These are phyloP conservation scores for Megaustenia siamemsis DNA, from an alignment of 2,888 invertebrate species.

Conservation along the genomic window DNA sequence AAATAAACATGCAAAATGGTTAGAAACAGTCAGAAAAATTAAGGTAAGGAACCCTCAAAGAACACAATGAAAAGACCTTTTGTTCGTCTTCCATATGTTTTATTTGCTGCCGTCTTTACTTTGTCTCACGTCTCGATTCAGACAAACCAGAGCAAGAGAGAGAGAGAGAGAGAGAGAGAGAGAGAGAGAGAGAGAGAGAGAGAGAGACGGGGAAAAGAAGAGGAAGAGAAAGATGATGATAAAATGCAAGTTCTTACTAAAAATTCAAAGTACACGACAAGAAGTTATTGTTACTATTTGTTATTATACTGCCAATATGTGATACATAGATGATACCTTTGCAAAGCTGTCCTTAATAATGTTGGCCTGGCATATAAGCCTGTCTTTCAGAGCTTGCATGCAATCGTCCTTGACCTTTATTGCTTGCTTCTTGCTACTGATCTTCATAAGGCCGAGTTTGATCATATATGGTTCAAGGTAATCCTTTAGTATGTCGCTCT, in stretches of 20 bases:
- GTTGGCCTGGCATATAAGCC: slow-evolving; percentile 26
- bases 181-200: slow-evolving; percentile 14
- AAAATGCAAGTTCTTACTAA: neutral
- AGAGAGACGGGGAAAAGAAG: neutral
- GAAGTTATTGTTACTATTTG: too few relatives aligned
- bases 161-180: slow-evolving; percentile 26
- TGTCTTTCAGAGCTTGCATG: slow-evolving; percentile 38
- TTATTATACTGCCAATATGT: too few relatives aligned
- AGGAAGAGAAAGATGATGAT: slow-evolving; percentile 3
- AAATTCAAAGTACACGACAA: too few relatives aligned
- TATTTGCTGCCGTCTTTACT: too few relatives aligned
- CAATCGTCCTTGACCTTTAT: slow-evolving; percentile 37
- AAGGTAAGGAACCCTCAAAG: too few relatives aligned
- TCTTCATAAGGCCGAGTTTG: slow-evolving; percentile 36
- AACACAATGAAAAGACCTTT: too few relatives aligned
- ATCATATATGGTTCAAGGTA: slow-evolving; percentile 39
- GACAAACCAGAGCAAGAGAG: too few relatives aligned
- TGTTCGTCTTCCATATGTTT: too few relatives aligned
- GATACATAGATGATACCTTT: neutral
- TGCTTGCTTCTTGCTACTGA: slow-evolving; percentile 46
- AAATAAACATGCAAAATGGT: too few relatives aligned
- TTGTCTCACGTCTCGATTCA: too few relatives aligned
- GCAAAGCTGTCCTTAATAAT: slow-evolving; percentile 41
- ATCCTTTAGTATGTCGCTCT: slow-evolving; percentile 43
- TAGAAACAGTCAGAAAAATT: too few relatives aligned